Evolutionary conservation across 1,140 invertebrate genomes (phyloP).

Genomic region (Bradysia coprophila): DNA sequence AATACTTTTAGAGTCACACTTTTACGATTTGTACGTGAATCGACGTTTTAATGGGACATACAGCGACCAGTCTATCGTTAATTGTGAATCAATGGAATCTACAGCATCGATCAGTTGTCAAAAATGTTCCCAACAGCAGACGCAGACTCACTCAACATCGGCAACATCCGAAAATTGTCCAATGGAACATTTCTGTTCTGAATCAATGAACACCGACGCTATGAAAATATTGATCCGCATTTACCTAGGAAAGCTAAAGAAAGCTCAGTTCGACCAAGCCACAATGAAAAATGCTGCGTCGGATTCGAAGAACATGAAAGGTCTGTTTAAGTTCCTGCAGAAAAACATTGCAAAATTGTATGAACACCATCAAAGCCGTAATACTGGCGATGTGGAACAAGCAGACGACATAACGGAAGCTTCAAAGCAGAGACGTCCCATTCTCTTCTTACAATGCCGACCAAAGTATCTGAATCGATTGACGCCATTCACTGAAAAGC

Average conservation of each 20-base stretch:
- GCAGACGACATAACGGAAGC: too few relatives aligned
- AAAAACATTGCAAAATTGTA: neutral
- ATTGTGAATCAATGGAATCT: neutral
- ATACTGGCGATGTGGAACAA: too few relatives aligned
- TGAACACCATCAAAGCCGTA: neutral
- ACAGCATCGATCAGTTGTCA: neutral
- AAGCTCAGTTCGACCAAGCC: neutral
- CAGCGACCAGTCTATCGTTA: neutral
- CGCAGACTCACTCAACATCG: neutral
- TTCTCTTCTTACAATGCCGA: neutral
- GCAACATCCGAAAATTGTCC: neutral
- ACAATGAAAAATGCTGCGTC: too few relatives aligned
- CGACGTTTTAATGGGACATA: neutral
- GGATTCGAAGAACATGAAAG: neutral
- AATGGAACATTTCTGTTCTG: neutral
- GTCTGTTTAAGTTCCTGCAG: neutral
- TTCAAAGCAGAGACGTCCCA: too few relatives aligned
- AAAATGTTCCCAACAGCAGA: neutral
- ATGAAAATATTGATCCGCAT: conserved; percentile 1
- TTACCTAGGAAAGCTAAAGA: neutral
- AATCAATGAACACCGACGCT: neutral
- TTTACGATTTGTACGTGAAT: neutral
- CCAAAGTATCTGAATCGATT: neutral
- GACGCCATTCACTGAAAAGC: neutral
- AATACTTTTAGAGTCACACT: neutral